Evolutionary conservation across 1,140 invertebrate genomes (phyloP).

Genomic region (Lordiphosa mommai): DNA sequence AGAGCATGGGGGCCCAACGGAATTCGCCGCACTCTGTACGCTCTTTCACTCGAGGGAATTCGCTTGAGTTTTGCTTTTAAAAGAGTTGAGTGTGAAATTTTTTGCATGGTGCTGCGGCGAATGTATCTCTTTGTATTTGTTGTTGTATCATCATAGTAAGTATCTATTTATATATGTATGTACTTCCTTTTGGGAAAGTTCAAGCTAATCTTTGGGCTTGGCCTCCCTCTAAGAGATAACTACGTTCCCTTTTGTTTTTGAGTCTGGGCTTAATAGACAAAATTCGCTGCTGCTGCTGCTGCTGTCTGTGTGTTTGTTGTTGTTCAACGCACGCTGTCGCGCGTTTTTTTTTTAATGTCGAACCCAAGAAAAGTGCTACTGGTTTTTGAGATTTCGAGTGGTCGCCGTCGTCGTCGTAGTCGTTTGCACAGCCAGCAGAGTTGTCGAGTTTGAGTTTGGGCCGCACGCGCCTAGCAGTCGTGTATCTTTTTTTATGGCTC

Average conservation of each 20-base stretch:
- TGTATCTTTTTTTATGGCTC: slow-evolving; percentile 42
- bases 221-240: slow-evolving; percentile 31
- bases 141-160: slow-evolving; percentile 9
- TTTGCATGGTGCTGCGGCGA: slow-evolving; percentile 7
- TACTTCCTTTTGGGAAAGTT: slow-evolving; percentile 58
- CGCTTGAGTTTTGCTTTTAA: slow-evolving; percentile 25
- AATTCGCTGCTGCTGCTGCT: slow-evolving; percentile 32
- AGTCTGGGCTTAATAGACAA: slow-evolving; percentile 63
- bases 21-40: background rate
- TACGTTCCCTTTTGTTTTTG: slow-evolving; percentile 33
- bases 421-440: slow-evolving; percentile 18
- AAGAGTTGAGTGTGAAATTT: slow-evolving; percentile 41
- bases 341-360: slow-evolving; percentile 45
- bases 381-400: slow-evolving; percentile 60
- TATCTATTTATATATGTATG: slow-evolving; percentile 23
- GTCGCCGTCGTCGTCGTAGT: too few species aligned
- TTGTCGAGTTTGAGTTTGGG: slow-evolving; percentile 30
- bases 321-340: background rate
- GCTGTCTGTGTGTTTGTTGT: too few species aligned
- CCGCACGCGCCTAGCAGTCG: slow-evolving; percentile 45
- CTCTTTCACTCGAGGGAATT: slow-evolving; percentile 16
- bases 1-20: slow-evolving; percentile 4
- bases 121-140: slow-evolving; percentile 27
- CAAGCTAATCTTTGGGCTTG: slow-evolving; percentile 45
- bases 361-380: slow-evolving; percentile 72